Base-by-base conservation (phyloP, 2,888 invertebrate species). In the Athetis lepigone region DNA sequence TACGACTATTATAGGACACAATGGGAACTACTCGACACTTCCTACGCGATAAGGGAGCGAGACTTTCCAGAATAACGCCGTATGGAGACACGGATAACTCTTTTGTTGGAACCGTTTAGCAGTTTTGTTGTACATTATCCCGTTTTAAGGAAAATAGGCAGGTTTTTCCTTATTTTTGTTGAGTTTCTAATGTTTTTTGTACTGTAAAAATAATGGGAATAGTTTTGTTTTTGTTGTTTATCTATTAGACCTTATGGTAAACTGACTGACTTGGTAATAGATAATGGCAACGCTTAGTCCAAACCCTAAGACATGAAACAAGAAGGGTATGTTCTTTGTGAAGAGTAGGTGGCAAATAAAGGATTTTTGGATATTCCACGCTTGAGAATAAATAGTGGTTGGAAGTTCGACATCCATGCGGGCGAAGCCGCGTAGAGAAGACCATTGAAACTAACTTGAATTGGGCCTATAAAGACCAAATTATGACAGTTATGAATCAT, bases 1-100 rank as follows among this genome's bases (percentile, higher is more conserved):
- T 92, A 90, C 87, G 84, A 86, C 88, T 88, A 86, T 89, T 88
- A 88, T 75, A 82, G 85, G 69, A 69, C 72, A 82, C 82, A 90
- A 89, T 90, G 85, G 85, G 76, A 83, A 86, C 84, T 84, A 85
- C 62, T 81, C 85, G 86, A 87, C 88, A 86, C 85, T 89, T 89
- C 88, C 89, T 86, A 33, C 54, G 77, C 77, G 89, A 89, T 89
- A 89, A 80, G 63, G n/a, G 42, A 46, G 73, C 55, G 60, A 40
- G 52, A 66, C 50, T 52, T 65, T 64, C 58, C 65, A 67, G 64
- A 50, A 57, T 61, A 57, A 68, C 49, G 43, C 45, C 58, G 60
- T 74, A 46, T 70, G 52, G 69, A 68, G 67, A 39, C 61, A 69
- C 43, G 50, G 58, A 60, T 77, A 62, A 64, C 59, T 63, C 57